Conservation (phyloP, 2,113 vertebrate genomes). For the Ceyx margarethae region DNA sequence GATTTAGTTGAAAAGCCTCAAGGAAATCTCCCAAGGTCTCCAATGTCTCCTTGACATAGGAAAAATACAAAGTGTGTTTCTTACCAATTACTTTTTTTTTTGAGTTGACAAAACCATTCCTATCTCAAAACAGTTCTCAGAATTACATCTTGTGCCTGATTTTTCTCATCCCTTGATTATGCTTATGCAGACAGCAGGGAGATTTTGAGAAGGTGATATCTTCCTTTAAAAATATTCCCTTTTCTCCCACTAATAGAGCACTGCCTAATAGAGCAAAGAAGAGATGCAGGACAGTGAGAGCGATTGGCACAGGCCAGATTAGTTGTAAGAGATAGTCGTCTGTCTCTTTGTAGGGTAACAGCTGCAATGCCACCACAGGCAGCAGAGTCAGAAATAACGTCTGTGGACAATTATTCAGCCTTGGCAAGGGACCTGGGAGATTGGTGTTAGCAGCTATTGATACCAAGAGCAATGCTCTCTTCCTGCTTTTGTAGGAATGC, state of each 20-base stretch:
- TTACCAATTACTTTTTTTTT: not conserved
- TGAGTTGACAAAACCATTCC: not conserved
- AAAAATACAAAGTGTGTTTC: not conserved
- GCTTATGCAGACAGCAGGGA: not conserved
- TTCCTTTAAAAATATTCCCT: constrained; percentile 1
- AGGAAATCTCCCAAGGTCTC: not conserved
- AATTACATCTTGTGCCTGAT: not conserved
- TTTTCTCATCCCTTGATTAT: constrained; percentile 11
- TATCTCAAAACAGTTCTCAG: not conserved
- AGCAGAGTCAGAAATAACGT: constrained; percentile 49
- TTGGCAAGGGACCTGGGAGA: constrained; percentile 37
- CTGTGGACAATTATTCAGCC: constrained; percentile 47
- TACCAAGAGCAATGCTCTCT: not conserved
- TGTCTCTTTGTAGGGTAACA: constrained; percentile 51
- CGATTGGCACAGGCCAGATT: not conserved
- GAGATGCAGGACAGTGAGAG: not conserved
- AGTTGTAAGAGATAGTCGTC: not conserved
- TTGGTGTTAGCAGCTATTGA: constrained; percentile 46
- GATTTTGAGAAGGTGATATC: not conserved
- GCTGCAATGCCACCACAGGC: constrained; percentile 11
- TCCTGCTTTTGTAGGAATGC: constrained; percentile 47
- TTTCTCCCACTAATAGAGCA: not conserved
- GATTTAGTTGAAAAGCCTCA: not conserved
- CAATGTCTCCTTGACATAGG: not conserved
- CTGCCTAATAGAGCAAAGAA: not conserved